Evolutionary conservation across 2,797 vertebrate species (phyloP).

Genomic region (Moxostoma hubbsi): DNA sequence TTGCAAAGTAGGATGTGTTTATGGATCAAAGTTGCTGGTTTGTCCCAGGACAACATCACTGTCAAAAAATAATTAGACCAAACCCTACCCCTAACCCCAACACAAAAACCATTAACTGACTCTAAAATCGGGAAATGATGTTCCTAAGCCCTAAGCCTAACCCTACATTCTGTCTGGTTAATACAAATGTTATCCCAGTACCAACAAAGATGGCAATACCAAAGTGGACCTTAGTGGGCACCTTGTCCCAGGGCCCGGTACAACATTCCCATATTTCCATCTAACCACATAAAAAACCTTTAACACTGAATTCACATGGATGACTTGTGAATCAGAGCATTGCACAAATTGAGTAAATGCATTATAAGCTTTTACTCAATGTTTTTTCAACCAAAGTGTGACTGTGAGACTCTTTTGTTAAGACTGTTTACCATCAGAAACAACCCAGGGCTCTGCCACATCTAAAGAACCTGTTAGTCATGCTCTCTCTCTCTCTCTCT

Average conservation of each 20-base stretch:
- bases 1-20: too few relatives aligned
- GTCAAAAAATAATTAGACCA: too few relatives aligned
- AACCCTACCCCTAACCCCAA: too few relatives aligned
- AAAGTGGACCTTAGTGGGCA: neutral
- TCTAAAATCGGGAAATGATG: too few relatives aligned
- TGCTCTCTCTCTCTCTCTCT: conserved; percentile 38
- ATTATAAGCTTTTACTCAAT: conserved; percentile 23
- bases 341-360: conserved; percentile 33
- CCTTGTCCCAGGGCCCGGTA: neutral
- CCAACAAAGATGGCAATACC: neutral
- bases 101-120: too few relatives aligned
- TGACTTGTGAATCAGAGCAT: conserved; percentile 27
- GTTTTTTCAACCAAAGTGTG: conserved; percentile 26
- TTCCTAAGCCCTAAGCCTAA: too few relatives aligned
- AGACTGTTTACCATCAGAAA: conserved; percentile 31
- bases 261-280: neutral
- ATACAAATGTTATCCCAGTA: too few relatives aligned
- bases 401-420: conserved; percentile 32
- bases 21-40: too few relatives aligned
- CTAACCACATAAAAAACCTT: conserved; percentile 32
- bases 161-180: too few relatives aligned
- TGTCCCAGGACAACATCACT: too few relatives aligned
- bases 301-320: conserved; percentile 43
- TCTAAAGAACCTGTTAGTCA: conserved; percentile 24
- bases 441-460: conserved; percentile 18